Conservation (phyloP, 2,113 vertebrate genomes). For the Ellobius talpinus region DNA sequence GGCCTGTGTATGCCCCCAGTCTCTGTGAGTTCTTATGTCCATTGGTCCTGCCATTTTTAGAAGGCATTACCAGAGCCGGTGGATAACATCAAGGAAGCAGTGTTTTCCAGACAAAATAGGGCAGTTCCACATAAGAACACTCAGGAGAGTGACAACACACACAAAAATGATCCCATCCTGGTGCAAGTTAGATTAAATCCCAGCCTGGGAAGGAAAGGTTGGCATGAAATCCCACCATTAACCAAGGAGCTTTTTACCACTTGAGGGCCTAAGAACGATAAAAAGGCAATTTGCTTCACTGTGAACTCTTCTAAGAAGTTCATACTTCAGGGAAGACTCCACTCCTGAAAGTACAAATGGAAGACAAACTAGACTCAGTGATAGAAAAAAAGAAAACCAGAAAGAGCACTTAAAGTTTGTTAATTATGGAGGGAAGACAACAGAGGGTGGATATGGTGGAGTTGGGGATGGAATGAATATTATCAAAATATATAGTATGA, state of each 20-base stretch:
- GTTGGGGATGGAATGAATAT: not conserved
- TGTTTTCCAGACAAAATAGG: not conserved
- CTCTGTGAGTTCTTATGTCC: not conserved
- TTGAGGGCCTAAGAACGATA: not conserved
- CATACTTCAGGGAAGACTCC: not conserved
- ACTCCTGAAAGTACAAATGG: not conserved
- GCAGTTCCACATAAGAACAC: not conserved
- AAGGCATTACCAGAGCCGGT: not conserved
- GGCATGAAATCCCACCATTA: not conserved
- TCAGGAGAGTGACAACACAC: not conserved
- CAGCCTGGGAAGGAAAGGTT: not conserved
- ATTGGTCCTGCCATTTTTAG: not conserved
- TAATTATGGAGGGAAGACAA: not conserved
- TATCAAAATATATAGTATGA: not conserved
- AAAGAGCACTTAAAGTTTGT: no score
- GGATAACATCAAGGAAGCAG: not conserved
- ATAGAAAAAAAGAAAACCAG: no score
- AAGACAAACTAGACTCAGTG: not conserved
- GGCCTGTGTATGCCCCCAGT: fast-evolving
- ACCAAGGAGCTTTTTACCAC: not conserved
- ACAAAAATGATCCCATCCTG: not conserved
- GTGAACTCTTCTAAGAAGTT: not conserved
- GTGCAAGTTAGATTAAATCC: not conserved
- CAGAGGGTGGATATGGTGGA: not conserved
- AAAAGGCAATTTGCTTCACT: not conserved